phyloP scores from a whole-genome alignment of 2,888 invertebrate genomes.

The Callinectes sapidus region DNA sequence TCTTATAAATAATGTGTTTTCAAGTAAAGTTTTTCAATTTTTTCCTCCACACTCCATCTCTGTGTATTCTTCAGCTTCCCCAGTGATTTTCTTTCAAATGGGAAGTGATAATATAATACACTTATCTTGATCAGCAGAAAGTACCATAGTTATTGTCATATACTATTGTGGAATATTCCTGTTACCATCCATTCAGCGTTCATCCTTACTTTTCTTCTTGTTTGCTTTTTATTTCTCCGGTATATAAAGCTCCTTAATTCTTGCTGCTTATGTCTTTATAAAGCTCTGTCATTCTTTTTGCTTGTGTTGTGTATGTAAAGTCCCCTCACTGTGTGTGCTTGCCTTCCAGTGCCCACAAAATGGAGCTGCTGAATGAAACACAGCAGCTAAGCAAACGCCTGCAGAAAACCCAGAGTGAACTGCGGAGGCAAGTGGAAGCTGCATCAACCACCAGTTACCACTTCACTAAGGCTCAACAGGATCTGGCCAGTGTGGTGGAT shows the following conservation, averaged over 20 bases:
- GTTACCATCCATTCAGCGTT: neutral
- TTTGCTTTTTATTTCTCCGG: neutral
- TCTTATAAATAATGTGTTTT: too few relatives aligned
- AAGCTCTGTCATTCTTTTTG: neutral
- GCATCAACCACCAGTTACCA: constrained; percentile 39
- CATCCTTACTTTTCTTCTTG: neutral
- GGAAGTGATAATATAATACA: too few relatives aligned
- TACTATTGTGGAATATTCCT: neutral
- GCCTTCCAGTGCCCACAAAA: constrained; percentile 50
- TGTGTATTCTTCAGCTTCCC: neutral
- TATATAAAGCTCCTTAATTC: too few relatives aligned
- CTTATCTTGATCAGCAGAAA: too few relatives aligned
- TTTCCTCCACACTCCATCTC: neutral
- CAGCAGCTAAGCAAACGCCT: constrained; percentile 5
- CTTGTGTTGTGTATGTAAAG: neutral
- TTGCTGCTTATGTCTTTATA: too few relatives aligned
- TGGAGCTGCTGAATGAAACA: constrained; percentile 48
- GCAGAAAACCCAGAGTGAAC: neutral
- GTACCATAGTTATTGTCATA: too few relatives aligned
- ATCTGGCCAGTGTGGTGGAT: constrained; percentile 35
- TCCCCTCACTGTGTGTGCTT: neutral
- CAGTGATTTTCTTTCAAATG: too few relatives aligned
- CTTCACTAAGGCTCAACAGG: constrained; percentile 17
- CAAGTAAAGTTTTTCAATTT: neutral
- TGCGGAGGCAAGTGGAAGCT: constrained; percentile 33